Conservation (phyloP, 2,888 invertebrate species). For the Rosalia funebris region DNA sequence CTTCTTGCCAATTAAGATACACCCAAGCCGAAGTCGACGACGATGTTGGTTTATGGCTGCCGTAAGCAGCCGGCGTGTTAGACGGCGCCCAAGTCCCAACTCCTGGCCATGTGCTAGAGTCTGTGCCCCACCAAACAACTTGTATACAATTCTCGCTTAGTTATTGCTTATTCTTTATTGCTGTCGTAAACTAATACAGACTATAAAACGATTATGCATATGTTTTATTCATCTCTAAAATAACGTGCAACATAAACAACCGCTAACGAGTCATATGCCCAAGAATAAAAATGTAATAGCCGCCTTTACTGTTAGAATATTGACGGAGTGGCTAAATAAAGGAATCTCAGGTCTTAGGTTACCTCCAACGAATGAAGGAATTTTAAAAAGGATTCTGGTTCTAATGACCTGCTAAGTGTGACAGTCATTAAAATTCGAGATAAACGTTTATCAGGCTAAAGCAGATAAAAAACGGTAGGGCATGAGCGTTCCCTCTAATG, state of each 20-base stretch:
- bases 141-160: conserved; percentile 39
- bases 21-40: conserved; percentile 51
- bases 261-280: conserved; percentile 31
- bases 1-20: conserved; percentile 57
- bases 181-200: conserved; percentile 49
- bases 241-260: conserved; percentile 22
- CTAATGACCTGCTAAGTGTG: conserved; percentile 27
- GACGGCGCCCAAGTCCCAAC: conserved; percentile 13
- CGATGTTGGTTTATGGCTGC: conserved; percentile 50
- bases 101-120: conserved; percentile 27
- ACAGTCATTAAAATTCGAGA: conserved; percentile 37
- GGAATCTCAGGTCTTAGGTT: background rate
- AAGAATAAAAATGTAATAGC: conserved; percentile 26
- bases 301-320: no score
- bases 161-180: conserved; percentile 51
- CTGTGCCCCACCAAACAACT: conserved; percentile 33
- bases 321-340: no score
- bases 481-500: conserved; percentile 39
- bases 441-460: conserved; percentile 42
- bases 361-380: background rate
- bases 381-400: conserved; percentile 6
- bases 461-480: conserved; percentile 43
- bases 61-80: conserved; percentile 38
- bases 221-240: conserved; percentile 28
- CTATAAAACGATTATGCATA: conserved; percentile 47